Conservation (phyloP, 92 coral and sea anemone species). For the Parazoanthus darwini region DNA sequence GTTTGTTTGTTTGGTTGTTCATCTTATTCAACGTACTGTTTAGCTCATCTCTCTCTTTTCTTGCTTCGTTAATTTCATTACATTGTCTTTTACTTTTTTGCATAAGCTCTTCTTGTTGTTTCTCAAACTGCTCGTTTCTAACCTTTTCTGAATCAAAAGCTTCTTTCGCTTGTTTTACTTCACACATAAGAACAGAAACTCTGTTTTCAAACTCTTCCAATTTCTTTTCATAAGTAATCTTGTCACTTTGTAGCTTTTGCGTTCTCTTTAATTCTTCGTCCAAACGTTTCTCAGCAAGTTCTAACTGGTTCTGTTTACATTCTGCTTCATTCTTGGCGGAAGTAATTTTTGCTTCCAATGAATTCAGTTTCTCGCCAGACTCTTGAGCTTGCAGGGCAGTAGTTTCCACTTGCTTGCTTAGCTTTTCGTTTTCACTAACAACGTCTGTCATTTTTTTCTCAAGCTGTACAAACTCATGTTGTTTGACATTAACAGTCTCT, state of each 20-base stretch:
- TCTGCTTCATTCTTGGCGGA: conserved; percentile 46
- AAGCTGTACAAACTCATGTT: not conserved
- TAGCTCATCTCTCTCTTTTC: conserved; percentile 57
- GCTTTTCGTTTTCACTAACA: conserved; percentile 36
- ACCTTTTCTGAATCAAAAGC: not conserved
- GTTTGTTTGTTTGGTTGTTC: conserved; percentile 25
- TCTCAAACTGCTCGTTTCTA: conserved; percentile 46
- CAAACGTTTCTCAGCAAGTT: conserved; percentile 11
- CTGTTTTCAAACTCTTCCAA: conserved; percentile 17
- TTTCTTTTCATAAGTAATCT: not conserved
- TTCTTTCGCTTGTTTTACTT: conserved; percentile 2
- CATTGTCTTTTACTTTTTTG: conserved; percentile 41
- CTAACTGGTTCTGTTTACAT: not conserved
- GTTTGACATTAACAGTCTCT: not conserved
- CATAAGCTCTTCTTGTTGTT: conserved; percentile 61
- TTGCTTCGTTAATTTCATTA: conserved; percentile 60
- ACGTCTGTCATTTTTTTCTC: not conserved
- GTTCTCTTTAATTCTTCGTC: conserved; percentile 2
- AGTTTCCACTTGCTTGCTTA: conserved; percentile 44
- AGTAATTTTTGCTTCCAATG: conserved; percentile 21
- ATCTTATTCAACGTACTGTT: conserved; percentile 47
- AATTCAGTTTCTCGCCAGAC: conserved; percentile 52
- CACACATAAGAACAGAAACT: not conserved
- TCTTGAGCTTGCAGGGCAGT: conserved; percentile 23
- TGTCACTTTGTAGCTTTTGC: not conserved